Conservation (phyloP, 2,888 invertebrate genomes). For the Apodemia duryi region DNA sequence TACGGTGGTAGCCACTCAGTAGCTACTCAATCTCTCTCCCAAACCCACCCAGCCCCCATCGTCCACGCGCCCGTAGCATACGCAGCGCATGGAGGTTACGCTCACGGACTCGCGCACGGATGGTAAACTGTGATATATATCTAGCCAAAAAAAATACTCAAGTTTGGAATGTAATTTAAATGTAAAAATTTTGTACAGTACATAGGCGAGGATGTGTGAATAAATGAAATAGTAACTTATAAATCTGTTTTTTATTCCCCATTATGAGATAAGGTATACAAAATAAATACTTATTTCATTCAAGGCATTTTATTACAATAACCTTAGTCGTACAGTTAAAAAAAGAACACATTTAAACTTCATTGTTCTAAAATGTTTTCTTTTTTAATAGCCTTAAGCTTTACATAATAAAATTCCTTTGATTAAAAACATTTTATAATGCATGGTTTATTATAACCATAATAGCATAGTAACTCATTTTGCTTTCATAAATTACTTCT, state of each 20-base stretch:
- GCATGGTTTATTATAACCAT: neutral
- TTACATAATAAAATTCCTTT: constrained; percentile 1
- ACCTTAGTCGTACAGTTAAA: neutral
- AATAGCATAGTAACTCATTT: neutral
- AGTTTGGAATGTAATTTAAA: constrained; percentile 66
- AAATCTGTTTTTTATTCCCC: constrained; percentile 25
- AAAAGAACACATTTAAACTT: neutral
- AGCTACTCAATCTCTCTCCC: constrained; percentile 56
- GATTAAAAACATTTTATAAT: neutral
- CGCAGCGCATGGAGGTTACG: constrained; percentile 37
- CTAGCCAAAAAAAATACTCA: constrained; percentile 70
- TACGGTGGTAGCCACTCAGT: constrained; percentile 50
- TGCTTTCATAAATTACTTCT: constrained; percentile 8
- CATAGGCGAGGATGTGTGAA: constrained; percentile 73
- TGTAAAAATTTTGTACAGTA: constrained; percentile 57
- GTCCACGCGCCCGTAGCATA: constrained; percentile 47
- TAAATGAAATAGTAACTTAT: constrained; percentile 55
- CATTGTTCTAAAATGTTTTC: neutral
- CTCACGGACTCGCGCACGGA: constrained; percentile 47
- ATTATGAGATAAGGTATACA: neutral
- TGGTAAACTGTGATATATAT: constrained; percentile 70
- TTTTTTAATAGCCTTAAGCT: neutral
- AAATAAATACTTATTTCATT: neutral
- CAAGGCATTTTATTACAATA: constrained; percentile 14
- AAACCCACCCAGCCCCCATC: constrained; percentile 60